Evolutionary conservation across 2,113 vertebrate species (phyloP), one percentile per base, ranked within the genome.

Genomic region (Mormoops blainvillei): DNA sequence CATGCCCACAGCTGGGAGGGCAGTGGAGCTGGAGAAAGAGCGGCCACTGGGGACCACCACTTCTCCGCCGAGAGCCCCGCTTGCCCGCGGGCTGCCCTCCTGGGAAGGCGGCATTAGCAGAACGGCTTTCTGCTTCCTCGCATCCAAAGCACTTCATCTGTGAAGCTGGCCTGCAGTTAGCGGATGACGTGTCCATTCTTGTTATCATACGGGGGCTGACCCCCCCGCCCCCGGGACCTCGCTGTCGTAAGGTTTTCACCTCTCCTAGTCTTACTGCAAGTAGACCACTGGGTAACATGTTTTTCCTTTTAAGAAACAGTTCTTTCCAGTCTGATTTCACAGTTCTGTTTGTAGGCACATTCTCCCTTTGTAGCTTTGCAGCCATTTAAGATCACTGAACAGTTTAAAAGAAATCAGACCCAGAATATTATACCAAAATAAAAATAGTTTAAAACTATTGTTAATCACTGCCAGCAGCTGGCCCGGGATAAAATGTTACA

Each of bases 21-120:
- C 10, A 15, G 38, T 0, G 4, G 71, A 7, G 56, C 67, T 33
- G 19, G 28, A 7, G 2, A 16, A 5, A 31, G 50, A 14, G 54
- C 54, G 1, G 19, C n/a, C n/a, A n/a, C n/a, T n/a, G n/a, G n/a
- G n/a, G n/a, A n/a, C n/a, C n/a, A n/a, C 6, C 0, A 2, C 48
- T 10, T 3, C 38, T 26, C 38, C 1, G 3, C 0, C 13, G 18
- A 5, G 41, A 0, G 18, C 22, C 0, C 3, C 0, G 8, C 68
- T 26, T 15, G 24, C 74, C 14, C 26, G 41, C 65, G 13, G 52
- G 3, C 85, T 9, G 11, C 65, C 76, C 33, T 70, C 54, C 77
- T 3, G 8, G 15, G 31, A 14, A 14, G 54, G 52, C n/a, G 3
- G 58, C 33, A n/a, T 9, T 18, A 22, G 10, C 67, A 0, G 4